Evolutionary conservation across 2,888 invertebrate species (phyloP), one percentile per base, ranked within the genome.

Genomic region (Endomychus coccineus): DNA sequence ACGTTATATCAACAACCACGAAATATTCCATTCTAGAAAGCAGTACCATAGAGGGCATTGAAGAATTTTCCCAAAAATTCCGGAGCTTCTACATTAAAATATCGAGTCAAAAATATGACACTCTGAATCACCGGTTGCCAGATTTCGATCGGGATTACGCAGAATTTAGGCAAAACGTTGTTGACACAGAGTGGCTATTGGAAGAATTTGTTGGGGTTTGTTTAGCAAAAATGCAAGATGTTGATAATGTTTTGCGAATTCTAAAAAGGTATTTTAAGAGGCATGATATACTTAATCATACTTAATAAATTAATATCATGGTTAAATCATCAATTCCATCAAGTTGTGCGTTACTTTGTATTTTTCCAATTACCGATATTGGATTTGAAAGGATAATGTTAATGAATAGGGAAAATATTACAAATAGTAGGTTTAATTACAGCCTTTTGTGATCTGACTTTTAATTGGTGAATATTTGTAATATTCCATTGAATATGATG

Each of bases 21-120:
- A 77, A 74, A 5, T 87, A 86, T 57, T 78, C 81, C 6, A 74
- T 85, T 16, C 62, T 90, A 33, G 77, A 83, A 50, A 77, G 76
- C 45, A 85, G 86, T 6, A 77, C 75, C 9, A 77, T 91, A 27
- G 88, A 88, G 62, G 86, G 86, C 1, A 81, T 89, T 54, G 85
- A 88, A 48, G 73, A 72, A 33, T 80, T 76, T 55, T 77, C 82
- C 1, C 57, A 70, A 2, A 78, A 76, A 51, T 84, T 89, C 46
- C 75, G 76, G 28, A 28, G 23, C 27, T 71, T 83, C 3, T 79
- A 78, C 45, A 71, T 74, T 40, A 69, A 69, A 13, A 81, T 90
- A 31, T 77, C 81, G 3, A 67, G 74, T 2, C 80, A 85, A 58
- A 71, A 76, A 0, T 88, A 89, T 50, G 85, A 90, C 61, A 79